Percentiles rank a stretch among this genome's conserved stretches.
Evolutionary conservation across 2,113 vertebrate genomes (phyloP).

Genomic region (Peromyscus leucopus): DNA sequence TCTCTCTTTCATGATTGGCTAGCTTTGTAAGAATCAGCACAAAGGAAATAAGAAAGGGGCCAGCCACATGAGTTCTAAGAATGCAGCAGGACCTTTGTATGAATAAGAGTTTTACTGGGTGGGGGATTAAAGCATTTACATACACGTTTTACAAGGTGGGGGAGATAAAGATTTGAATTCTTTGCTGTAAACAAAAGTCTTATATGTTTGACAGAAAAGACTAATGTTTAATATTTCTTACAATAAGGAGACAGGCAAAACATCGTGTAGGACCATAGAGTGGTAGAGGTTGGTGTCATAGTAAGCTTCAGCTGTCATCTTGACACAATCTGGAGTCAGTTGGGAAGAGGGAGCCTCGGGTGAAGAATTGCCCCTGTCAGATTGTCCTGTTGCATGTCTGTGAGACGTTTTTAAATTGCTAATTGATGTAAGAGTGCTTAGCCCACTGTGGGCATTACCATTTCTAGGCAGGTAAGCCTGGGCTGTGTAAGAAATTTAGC

Average conservation of each 20-base stretch:
- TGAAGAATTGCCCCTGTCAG: background rate
- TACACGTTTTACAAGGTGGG: background rate
- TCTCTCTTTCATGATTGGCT: background rate
- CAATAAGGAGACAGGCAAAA: constrained; percentile 7
- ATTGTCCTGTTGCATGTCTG: background rate
- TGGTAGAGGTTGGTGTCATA: background rate
- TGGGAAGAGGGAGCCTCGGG: background rate
- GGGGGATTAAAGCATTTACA: background rate
- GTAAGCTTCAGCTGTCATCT: background rate
- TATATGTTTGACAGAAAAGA: background rate
- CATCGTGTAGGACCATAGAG: background rate
- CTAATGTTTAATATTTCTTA: background rate
- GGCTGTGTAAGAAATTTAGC: background rate
- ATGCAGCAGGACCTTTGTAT: background rate
- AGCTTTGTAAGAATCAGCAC: background rate
- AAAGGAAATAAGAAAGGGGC: background rate
- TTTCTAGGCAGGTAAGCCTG: background rate
- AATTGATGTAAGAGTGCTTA: background rate
- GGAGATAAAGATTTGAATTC: background rate
- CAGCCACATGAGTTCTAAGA: background rate
- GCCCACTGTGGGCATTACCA: background rate
- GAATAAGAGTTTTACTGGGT: background rate
- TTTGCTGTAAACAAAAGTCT: background rate
- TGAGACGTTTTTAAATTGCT: background rate
- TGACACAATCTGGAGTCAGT: background rate